Conservation (phyloP, 1,140 invertebrate genomes). For the Wiebesia pumilae region DNA sequence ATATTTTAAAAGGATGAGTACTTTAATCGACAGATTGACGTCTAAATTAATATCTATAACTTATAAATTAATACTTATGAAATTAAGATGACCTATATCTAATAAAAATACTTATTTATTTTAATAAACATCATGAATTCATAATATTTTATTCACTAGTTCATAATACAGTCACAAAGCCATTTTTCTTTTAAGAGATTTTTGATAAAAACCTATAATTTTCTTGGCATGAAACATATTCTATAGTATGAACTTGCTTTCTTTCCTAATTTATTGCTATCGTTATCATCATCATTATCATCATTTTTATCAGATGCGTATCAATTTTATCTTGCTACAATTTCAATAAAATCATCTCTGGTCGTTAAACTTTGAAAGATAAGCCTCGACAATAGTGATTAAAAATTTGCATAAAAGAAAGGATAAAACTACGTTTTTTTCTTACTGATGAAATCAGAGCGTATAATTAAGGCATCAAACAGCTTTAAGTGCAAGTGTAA, state of each 20-base stretch:
- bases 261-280: background rate
- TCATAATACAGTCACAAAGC: too few species aligned
- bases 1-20: background rate
- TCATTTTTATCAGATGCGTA: background rate
- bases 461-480: background rate
- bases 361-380: background rate
- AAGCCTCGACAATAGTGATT: background rate
- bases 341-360: background rate
- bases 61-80: too few species aligned
- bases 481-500: background rate
- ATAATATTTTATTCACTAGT: too few species aligned
- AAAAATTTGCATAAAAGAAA: conserved; percentile 7
- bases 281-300: background rate
- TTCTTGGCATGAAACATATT: background rate
- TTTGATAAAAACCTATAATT: background rate
- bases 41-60: too few species aligned
- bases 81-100: too few species aligned
- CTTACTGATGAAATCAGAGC: background rate
- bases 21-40: background rate
- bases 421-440: background rate
- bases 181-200: background rate
- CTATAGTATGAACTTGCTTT: background rate
- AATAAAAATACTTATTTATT: too few species aligned
- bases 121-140: too few species aligned
- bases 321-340: background rate